Conservation (phyloP, 2,113 vertebrate species). For the Isichthys henryi region DNA sequence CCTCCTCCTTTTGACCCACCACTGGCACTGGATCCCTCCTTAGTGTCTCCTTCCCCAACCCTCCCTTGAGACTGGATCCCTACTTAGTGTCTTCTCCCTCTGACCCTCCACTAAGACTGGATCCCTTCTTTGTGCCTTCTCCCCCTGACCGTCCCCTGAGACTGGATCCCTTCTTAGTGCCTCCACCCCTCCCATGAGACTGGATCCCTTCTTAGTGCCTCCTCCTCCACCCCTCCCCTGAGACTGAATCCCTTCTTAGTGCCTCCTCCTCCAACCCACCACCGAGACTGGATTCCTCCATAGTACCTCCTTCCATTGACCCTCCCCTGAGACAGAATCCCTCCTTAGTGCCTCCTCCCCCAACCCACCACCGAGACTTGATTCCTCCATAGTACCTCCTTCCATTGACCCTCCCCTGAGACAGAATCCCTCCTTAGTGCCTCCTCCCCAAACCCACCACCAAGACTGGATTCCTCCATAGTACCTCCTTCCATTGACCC, state of each 20-base stretch:
- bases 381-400: neutral
- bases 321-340: neutral
- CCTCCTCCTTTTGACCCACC: neutral
- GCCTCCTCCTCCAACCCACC: neutral
- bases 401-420: neutral
- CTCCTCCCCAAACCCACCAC: neutral
- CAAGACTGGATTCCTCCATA: neutral
- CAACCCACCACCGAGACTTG: neutral
- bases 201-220: neutral
- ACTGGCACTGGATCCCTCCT: neutral
- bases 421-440: neutral
- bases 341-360: neutral
- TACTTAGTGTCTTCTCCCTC: neutral
- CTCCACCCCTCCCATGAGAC: too few species aligned
- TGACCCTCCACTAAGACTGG: neutral
- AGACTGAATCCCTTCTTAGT: neutral
- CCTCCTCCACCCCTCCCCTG: neutral
- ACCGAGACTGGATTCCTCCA: neutral
- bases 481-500: neutral
- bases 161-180: too few species aligned
- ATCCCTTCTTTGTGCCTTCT: neutral
- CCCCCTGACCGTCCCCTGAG: neutral
- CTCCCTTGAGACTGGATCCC: neutral
- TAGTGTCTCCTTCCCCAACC: neutral
- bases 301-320: neutral